Percentiles rank a stretch among this genome's conserved stretches.
These are phyloP conservation scores for Gadus macrocephalus DNA, from an alignment of 2,113 vertebrate genomes.

Conservation along the genomic window DNA sequence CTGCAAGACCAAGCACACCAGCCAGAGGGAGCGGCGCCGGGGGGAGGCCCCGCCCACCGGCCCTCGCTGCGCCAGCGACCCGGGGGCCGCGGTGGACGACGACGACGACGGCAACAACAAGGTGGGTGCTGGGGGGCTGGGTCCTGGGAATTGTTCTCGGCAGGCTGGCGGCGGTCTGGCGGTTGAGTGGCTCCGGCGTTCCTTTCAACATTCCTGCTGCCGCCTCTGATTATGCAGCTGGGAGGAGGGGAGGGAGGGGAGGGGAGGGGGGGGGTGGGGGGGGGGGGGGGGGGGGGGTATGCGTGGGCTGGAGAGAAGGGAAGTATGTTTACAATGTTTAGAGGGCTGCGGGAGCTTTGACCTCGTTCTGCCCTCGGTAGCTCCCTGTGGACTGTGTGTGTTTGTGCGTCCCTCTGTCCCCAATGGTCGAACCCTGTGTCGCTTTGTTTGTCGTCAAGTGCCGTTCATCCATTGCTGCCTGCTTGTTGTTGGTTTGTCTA, in stretches of 20 bases:
- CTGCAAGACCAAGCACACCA: slow-evolving; percentile 98
- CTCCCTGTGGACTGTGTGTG: slow-evolving; percentile 53
- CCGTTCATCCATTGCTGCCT: slow-evolving; percentile 23
- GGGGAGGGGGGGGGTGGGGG: slow-evolving; percentile 60
- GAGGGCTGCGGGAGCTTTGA: slow-evolving; percentile 66
- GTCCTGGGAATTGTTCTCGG: neutral
- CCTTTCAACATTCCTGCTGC: slow-evolving; percentile 55
- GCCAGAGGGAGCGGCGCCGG: slow-evolving; percentile 78
- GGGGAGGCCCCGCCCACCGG: slow-evolving; percentile 48
- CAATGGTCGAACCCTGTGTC: slow-evolving; percentile 55
- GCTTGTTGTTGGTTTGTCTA: slow-evolving; percentile 21
- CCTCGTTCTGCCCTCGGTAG: slow-evolving; percentile 49
- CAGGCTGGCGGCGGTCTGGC: slow-evolving; percentile 20
- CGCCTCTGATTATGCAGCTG: slow-evolving; percentile 63
- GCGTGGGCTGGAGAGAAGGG: too few species aligned
- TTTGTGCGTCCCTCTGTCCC: slow-evolving; percentile 27
- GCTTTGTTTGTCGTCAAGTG: slow-evolving; percentile 38
- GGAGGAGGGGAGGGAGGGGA: slow-evolving; percentile 66
- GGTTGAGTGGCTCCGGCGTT: slow-evolving; percentile 35
- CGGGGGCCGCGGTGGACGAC: slow-evolving; percentile 52
- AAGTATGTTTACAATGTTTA: slow-evolving; percentile 69
- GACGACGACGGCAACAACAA: slow-evolving; percentile 43
- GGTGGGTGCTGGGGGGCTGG: slow-evolving; percentile 43
- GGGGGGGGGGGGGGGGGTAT: slow-evolving; percentile 17
- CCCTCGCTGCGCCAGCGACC: slow-evolving; percentile 41